Conservation (phyloP, 2,888 invertebrate genomes). For the Meloe dianella region DNA sequence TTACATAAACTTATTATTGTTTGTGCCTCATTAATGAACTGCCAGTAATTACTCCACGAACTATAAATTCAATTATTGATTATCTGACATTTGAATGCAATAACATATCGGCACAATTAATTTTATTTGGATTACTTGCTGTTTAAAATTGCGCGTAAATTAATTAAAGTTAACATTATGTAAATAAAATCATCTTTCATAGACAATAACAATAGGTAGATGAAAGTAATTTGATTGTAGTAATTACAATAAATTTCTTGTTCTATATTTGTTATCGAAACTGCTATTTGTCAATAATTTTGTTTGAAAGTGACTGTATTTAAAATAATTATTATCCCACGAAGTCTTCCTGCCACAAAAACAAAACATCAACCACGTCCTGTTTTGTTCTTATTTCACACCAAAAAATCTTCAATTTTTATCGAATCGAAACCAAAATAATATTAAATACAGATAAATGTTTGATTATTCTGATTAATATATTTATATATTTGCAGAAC, state of each 20-base stretch:
- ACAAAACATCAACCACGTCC: conserved; percentile 37
- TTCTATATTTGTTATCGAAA: too few species aligned
- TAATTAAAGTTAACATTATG: too few species aligned
- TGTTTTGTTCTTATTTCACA: conserved; percentile 33
- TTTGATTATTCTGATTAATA: conserved; percentile 11
- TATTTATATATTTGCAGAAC: conserved; percentile 46
- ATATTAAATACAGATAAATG: too few species aligned
- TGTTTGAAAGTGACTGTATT: too few species aligned
- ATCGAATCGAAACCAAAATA: neutral
- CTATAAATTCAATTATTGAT: conserved; percentile 11
- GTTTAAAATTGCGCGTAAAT: neutral
- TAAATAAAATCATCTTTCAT: too few species aligned
- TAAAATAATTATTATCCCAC: conserved; percentile 26
- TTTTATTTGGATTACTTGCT: neutral
- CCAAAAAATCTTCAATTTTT: conserved; percentile 21
- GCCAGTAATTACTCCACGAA: conserved; percentile 4
- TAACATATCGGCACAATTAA: conserved; percentile 1
- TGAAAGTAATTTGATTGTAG: too few species aligned
- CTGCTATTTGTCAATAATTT: neutral
- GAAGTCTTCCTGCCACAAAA: conserved; percentile 30
- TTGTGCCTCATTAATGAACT: neutral
- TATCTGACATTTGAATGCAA: conserved; percentile 11
- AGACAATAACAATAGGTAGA: too few species aligned
- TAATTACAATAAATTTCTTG: too few species aligned
- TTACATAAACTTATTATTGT: conserved; percentile 2